phyloP scores from a whole-genome alignment of 2,797 vertebrate genomes.

The Linurgus olivaceus region DNA sequence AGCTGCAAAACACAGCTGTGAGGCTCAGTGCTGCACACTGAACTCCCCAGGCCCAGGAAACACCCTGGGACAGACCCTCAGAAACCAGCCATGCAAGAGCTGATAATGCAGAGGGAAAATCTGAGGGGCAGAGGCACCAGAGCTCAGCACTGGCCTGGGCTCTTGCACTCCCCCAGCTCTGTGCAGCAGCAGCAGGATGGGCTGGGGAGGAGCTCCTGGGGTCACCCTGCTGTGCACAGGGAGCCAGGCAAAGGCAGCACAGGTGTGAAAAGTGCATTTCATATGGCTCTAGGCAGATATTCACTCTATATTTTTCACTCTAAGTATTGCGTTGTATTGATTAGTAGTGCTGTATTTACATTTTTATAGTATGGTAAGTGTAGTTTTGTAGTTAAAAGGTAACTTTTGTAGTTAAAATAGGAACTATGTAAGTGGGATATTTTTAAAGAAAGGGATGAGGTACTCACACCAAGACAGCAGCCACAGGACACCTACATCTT shows the following conservation, averaged over 20 bases:
- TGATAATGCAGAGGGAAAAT: background rate
- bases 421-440: too few species aligned
- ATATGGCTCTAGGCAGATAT: too few species aligned
- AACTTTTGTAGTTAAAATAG: too few species aligned
- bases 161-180: rapidly evolving
- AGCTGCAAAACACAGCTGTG: background rate
- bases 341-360: too few species aligned
- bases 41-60: background rate
- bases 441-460: too few species aligned
- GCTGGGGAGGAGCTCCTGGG: rapidly evolving
- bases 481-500: too few species aligned
- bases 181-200: background rate
- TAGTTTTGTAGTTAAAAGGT: too few species aligned
- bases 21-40: background rate
- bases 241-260: background rate
- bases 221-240: background rate
- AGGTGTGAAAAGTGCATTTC: too few species aligned
- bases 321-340: too few species aligned
- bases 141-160: background rate
- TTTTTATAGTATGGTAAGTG: too few species aligned
- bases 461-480: too few species aligned
- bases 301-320: too few species aligned
- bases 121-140: background rate
- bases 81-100: background rate
- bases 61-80: background rate